Evolutionary conservation across 2,797 vertebrate genomes (phyloP).

Genomic region (Dipus sagitta): DNA sequence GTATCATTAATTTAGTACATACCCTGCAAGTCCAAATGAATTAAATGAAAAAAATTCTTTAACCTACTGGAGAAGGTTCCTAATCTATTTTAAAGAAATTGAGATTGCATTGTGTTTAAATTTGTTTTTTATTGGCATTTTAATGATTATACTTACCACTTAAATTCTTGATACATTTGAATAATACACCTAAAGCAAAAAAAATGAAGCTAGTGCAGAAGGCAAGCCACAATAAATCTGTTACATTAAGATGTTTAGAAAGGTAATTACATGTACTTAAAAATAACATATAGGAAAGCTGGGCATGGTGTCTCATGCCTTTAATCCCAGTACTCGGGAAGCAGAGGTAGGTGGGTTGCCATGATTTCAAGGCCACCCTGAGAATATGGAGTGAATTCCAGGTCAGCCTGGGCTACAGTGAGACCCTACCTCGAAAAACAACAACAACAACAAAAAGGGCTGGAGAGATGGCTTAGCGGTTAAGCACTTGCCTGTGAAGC

Average conservation of each 20-base stretch:
- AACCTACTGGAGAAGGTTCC: neutral
- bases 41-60: constrained; percentile 64
- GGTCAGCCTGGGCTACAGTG: no score
- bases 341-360: no score
- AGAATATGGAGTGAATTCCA: no score
- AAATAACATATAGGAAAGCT: neutral
- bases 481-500: no score
- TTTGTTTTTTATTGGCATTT: constrained; percentile 50
- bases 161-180: constrained; percentile 33
- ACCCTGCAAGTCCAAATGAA: neutral
- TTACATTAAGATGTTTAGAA: constrained; percentile 18
- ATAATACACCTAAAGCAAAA: constrained; percentile 39
- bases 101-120: constrained; percentile 41
- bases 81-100: constrained; percentile 37
- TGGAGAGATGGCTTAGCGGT: no score
- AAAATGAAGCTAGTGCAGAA: constrained; percentile 8
- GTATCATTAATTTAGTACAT: constrained; percentile 48
- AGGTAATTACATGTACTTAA: neutral
- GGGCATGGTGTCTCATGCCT: no score
- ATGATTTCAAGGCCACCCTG: no score
- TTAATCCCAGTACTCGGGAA: no score
- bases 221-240: neutral
- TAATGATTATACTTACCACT: constrained; percentile 24
- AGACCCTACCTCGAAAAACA: no score
- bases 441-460: no score